Evolutionary conservation across 2,888 invertebrate genomes (phyloP), one percentile per base, ranked within the genome.

Genomic region (Netelia melanura): DNA sequence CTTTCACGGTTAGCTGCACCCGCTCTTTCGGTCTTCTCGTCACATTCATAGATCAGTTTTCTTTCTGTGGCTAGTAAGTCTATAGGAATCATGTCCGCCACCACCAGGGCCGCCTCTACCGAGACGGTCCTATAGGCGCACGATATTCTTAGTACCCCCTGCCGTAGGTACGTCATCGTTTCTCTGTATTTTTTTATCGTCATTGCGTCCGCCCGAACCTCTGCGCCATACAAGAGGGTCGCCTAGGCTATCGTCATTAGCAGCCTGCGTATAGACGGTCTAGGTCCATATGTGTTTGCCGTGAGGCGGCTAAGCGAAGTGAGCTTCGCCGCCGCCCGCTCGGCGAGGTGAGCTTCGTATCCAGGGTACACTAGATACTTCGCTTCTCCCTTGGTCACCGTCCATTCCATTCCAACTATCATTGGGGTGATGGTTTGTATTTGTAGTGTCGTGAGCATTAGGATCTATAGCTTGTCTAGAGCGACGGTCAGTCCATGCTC

Each of bases 391-490:
- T 6, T 44, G 14, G 70, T 21, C 67, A 54, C 10, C 1, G 83
- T 80, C 14, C 5, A 23, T 23, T 75, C 64, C 10, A 74, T 79
- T 3, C 75, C 81, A 0, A 87, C 67, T 44, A 21, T 58, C 58
- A 87, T 25, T 2, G 48, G 54, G 8, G 87, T 23, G 43, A 43
- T 56, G 21, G 81, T 84, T 38, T 62, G 83, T 30, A 75, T 82
- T n/a, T 80, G 72, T 70, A 71, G 85, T 48, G 83, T 72, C 3
- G 83, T 86, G 6, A 88, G 70, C 17, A 87, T 52, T 0, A 86
- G 65, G 9, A 85, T 62, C 64, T 88, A 85, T n/a, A 84, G 85
- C 78, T 87, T 89, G 2, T 83, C 54, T 5, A 77, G 56, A 1
- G 87, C 87, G 38, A 86, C 58, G 17, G 82, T 61, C 30, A 70